phyloP scores from a whole-genome alignment of 2,888 invertebrate species.

The Lochmaea crataegi region DNA sequence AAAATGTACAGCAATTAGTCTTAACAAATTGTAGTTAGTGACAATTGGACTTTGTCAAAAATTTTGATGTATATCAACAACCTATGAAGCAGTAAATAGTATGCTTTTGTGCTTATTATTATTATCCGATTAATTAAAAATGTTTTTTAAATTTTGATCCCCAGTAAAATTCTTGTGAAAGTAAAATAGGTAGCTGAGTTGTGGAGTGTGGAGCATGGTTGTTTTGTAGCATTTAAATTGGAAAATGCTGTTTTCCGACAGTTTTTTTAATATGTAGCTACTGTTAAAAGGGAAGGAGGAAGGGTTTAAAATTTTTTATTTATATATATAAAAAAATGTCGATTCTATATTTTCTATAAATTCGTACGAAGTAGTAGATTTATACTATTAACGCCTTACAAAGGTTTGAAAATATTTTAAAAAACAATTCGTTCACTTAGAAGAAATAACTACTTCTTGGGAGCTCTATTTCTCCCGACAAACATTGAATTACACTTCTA shows the following conservation, averaged over 20 bases:
- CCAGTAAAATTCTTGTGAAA: slow-evolving; percentile 41
- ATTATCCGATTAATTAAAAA: slow-evolving; percentile 8
- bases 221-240: slow-evolving; percentile 60
- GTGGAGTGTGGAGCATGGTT: slow-evolving; percentile 65
- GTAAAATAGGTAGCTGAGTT: slow-evolving; percentile 55
- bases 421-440: too few relatives aligned
- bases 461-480: too few relatives aligned
- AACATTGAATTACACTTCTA: too few relatives aligned
- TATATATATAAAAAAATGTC: slow-evolving; percentile 42
- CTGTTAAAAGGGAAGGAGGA: slow-evolving; percentile 64
- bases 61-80: slow-evolving; percentile 14
- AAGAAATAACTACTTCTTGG: too few relatives aligned
- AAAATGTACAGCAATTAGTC: too few relatives aligned
- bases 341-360: slow-evolving; percentile 46
- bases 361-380: too few relatives aligned
- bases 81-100: slow-evolving; percentile 20
- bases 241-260: slow-evolving; percentile 64
- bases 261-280: slow-evolving; percentile 50
- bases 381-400: too few relatives aligned
- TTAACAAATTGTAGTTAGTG: neutral
- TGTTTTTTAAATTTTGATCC: slow-evolving; percentile 25
- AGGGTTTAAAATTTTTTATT: slow-evolving; percentile 53
- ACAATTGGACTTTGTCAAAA: neutral
- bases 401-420: too few relatives aligned
- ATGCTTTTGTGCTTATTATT: slow-evolving; percentile 21